Base-by-base conservation (phyloP, 1,140 invertebrate genomes). In the Drosophila prosaltans region DNA sequence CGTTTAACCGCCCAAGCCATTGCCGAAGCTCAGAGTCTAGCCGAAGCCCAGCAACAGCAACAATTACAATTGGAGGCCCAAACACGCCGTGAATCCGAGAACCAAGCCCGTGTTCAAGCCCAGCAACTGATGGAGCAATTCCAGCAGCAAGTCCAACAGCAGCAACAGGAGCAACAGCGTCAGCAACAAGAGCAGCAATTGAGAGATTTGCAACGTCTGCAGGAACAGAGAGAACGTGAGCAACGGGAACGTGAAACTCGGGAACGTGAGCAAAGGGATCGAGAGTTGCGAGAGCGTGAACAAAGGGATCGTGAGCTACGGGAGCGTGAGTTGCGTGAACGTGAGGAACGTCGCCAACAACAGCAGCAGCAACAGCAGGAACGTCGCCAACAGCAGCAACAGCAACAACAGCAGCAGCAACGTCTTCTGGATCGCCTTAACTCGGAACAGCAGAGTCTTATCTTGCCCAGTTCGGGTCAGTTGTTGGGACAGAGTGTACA, bases 121-220 rank as follows among this genome's bases (percentile, higher is more conserved):
- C 88, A 92, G 57, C 91, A 92, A 57, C 43, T 92, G 39, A 92
- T 91, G 88, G 91, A 92, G 24, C 91, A 92, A 59, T 91, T 91
- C 63, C 91, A 91, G 62, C 90, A 90, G 61, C 90, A 91, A 69
- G 88, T 88, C 8, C 90, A 91, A 41, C 83, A 81, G 54, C 90
- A 91, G 32, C 83, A 84, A 41, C 79, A 77, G 64, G 72, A 70
- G 1, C 82, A 90, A 41, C 83, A 90, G 69, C 90, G 86, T 8
- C 77, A 78, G 39, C 83, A 89, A 58, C 79, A 91, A 65, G 83
- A 91, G 39, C 83, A 89, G n/a, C 84, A 91, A n/a, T 58, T 88
- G 39, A 77, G 80, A 8, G 80, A 89, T 1, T 57, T 78, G 1
- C 83, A 88, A 54, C 74, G 72, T 0, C 51, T 72, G 26, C 82